phyloP scores from a whole-genome alignment of 2,888 invertebrate species.

The Tenthredo distinguenda region DNA sequence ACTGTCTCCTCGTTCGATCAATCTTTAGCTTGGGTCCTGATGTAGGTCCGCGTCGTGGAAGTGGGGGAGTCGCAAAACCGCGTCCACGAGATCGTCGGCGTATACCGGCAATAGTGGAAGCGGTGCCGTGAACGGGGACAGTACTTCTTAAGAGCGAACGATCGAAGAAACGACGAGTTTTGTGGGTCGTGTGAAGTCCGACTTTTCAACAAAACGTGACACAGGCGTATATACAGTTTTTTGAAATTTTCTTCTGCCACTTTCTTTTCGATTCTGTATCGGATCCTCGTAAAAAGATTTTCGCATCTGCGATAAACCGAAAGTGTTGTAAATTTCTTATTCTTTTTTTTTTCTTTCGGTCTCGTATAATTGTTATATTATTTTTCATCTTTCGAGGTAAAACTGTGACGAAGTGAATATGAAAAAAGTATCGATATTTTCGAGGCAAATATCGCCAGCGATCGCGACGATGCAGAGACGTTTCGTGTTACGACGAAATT shows the following conservation, averaged over 20 bases:
- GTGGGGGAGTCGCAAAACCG: constrained; percentile 50
- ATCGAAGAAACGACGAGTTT: constrained; percentile 22
- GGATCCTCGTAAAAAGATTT: neutral
- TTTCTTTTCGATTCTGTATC: neutral
- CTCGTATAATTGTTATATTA: neutral
- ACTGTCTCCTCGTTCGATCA: neutral
- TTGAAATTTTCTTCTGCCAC: neutral
- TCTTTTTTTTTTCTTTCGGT: neutral
- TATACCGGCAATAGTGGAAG: constrained; percentile 39
- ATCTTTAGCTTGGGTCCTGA: neutral
- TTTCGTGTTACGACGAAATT: constrained; percentile 27
- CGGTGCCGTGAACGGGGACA: constrained; percentile 39
- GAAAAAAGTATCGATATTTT: neutral
- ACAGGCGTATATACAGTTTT: neutral
- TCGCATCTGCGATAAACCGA: neutral
- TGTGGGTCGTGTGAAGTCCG: neutral
- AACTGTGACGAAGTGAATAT: neutral
- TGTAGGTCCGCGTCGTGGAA: neutral
- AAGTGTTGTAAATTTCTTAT: neutral
- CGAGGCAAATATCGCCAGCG: neutral
- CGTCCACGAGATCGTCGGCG: constrained; percentile 33
- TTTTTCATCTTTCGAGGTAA: neutral
- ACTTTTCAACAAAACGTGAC: neutral
- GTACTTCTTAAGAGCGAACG: constrained; percentile 13
- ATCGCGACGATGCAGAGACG: neutral